Conservation (phyloP, 2,113 vertebrate species). For the Cyanoliseus patagonus region DNA sequence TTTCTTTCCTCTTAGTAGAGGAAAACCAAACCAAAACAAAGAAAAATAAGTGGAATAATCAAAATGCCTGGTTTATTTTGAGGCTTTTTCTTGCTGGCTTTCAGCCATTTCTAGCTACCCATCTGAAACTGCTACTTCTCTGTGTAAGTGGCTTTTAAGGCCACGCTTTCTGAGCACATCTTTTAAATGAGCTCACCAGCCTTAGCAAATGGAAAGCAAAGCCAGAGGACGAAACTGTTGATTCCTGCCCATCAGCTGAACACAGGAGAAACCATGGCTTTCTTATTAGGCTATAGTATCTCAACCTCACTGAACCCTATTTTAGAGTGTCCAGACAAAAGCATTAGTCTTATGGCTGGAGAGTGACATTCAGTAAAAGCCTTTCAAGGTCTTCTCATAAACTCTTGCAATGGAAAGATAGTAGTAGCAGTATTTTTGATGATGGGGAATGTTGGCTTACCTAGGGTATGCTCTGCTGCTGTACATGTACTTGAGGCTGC, state of each 20-base stretch:
- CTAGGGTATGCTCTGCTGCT: background rate
- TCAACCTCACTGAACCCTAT: constrained; percentile 22
- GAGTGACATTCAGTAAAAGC: constrained; percentile 31
- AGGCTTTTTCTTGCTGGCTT: background rate
- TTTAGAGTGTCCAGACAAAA: constrained; percentile 16
- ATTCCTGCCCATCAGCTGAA: constrained; percentile 26
- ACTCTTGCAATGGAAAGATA: background rate
- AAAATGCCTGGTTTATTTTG: background rate
- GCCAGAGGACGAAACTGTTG: background rate
- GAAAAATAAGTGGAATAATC: background rate
- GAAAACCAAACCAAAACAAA: background rate
- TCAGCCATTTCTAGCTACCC: background rate
- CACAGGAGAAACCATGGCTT: background rate
- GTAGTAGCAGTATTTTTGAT: background rate
- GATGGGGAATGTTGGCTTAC: background rate
- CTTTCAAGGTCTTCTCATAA: constrained; percentile 48
- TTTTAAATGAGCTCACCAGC: background rate
- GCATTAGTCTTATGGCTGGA: constrained; percentile 7
- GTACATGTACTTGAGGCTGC: background rate
- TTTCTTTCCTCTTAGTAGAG: background rate
- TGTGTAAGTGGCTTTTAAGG: constrained; percentile 37
- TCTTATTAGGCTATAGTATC: background rate
- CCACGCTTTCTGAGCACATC: background rate
- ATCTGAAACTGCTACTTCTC: background rate
- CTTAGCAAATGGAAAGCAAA: background rate